These are phyloP conservation scores for Brassicogethes aeneus DNA, from an alignment of 2,888 invertebrate genomes.

Conservation along the genomic window DNA sequence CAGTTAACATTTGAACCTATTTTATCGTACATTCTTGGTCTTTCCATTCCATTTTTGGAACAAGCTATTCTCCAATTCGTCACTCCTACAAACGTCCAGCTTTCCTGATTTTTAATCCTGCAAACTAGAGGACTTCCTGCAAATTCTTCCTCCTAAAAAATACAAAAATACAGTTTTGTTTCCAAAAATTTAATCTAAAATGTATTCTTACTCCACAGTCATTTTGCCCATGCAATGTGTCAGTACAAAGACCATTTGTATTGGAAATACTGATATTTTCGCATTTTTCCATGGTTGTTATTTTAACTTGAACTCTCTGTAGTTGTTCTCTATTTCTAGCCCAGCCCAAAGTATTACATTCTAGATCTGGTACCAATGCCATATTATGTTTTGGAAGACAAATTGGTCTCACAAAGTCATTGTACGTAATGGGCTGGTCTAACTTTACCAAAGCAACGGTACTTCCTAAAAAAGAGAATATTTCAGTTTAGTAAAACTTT, in stretches of 20 bases:
- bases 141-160: slow-evolving; percentile 73
- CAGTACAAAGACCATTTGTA: slow-evolving; percentile 75
- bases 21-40: slow-evolving; percentile 76
- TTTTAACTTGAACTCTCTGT: slow-evolving; percentile 69
- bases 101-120: slow-evolving; percentile 57
- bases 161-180: slow-evolving; percentile 2
- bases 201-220: slow-evolving; percentile 69
- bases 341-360: slow-evolving; percentile 83
- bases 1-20: slow-evolving; percentile 76
- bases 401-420: slow-evolving; percentile 76
- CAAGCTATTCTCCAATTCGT: slow-evolving; percentile 83
- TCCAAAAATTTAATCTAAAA: neutral
- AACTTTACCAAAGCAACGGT: slow-evolving; percentile 73
- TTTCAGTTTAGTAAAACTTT: too few species aligned
- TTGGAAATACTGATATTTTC: slow-evolving; percentile 80
- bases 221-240: slow-evolving; percentile 67
- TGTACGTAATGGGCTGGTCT: slow-evolving; percentile 63
- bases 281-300: slow-evolving; percentile 70
- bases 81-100: slow-evolving; percentile 73
- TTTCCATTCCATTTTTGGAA: slow-evolving; percentile 63
- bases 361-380: slow-evolving; percentile 35
- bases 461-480: too few species aligned
- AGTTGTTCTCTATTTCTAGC: slow-evolving; percentile 73
- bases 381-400: slow-evolving; percentile 61
- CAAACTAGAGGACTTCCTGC: slow-evolving; percentile 84